phyloP scores from a whole-genome alignment of 2,797 vertebrate species.

The Passerculus sandwichensis region DNA sequence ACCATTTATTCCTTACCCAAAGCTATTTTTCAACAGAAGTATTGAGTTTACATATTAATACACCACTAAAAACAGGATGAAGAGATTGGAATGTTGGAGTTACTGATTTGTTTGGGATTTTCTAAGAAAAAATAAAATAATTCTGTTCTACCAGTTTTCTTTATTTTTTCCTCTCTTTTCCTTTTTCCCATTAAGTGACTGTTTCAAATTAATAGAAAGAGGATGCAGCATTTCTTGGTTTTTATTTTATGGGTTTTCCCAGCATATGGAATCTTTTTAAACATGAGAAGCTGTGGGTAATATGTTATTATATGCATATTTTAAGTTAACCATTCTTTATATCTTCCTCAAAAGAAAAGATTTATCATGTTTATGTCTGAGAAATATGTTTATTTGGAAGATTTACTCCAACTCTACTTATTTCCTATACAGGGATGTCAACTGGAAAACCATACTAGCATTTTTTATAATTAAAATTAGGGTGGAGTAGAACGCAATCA shows the following conservation, averaged over 20 bases:
- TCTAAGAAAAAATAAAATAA: conserved; percentile 57
- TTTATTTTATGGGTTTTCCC: conserved; percentile 68
- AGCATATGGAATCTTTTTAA: conserved; percentile 72
- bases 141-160: not conserved
- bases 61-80: conserved; percentile 67
- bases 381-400: conserved; percentile 53
- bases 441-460: conserved; percentile 34
- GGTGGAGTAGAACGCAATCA: conserved; percentile 40
- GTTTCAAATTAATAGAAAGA: conserved; percentile 70
- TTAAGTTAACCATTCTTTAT: conserved; percentile 65
- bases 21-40: conserved; percentile 67
- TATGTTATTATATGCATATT: conserved; percentile 71
- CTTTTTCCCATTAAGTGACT: conserved; percentile 46
- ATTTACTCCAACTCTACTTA: conserved; percentile 34
- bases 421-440: conserved; percentile 43
- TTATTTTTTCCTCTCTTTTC: not conserved
- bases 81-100: conserved; percentile 47
- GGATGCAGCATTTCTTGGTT: conserved; percentile 63
- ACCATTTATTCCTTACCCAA: conserved; percentile 67
- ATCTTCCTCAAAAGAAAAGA: conserved; percentile 57
- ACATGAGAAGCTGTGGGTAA: conserved; percentile 66
- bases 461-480: conserved; percentile 64
- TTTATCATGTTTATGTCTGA: conserved; percentile 62
- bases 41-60: conserved; percentile 66
- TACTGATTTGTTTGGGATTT: conserved; percentile 64